Percentiles rank a stretch among this genome's conserved stretches.
Evolutionary conservation across 2,113 vertebrate genomes (phyloP).

Genomic region (Colistium nudipinnis): DNA sequence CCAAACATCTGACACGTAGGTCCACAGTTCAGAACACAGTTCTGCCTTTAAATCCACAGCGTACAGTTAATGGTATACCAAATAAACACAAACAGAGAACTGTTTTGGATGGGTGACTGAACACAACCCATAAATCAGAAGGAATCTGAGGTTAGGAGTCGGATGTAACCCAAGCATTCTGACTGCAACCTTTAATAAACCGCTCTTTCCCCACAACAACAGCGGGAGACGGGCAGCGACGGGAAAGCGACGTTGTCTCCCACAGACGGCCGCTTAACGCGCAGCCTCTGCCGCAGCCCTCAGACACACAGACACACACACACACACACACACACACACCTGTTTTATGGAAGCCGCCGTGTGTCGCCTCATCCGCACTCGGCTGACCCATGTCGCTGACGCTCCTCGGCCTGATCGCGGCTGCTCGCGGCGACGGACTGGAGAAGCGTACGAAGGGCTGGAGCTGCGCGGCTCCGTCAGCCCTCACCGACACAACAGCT

Average conservation of each 20-base stretch:
- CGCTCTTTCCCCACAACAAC: background rate
- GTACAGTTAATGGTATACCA: background rate
- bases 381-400: constrained; percentile 74
- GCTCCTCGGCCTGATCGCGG: constrained; percentile 22
- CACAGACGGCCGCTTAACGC: background rate
- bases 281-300: constrained; percentile 37
- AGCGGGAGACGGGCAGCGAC: background rate
- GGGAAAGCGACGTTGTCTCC: constrained; percentile 42
- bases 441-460: background rate
- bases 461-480: background rate
- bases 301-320: background rate
- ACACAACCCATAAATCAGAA: background rate
- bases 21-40: background rate
- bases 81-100: background rate
- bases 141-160: background rate
- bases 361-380: constrained; percentile 60
- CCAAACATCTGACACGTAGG: background rate
- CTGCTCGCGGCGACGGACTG: constrained; percentile 36
- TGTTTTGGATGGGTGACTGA: background rate
- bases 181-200: constrained; percentile 5
- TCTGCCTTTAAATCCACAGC: background rate
- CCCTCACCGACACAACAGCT: background rate
- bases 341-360: constrained; percentile 49
- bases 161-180: background rate
- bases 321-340: constrained; percentile 46